Evolutionary conservation across 2,113 vertebrate species (phyloP).

Genomic region (Trematocara stigmaticum): DNA sequence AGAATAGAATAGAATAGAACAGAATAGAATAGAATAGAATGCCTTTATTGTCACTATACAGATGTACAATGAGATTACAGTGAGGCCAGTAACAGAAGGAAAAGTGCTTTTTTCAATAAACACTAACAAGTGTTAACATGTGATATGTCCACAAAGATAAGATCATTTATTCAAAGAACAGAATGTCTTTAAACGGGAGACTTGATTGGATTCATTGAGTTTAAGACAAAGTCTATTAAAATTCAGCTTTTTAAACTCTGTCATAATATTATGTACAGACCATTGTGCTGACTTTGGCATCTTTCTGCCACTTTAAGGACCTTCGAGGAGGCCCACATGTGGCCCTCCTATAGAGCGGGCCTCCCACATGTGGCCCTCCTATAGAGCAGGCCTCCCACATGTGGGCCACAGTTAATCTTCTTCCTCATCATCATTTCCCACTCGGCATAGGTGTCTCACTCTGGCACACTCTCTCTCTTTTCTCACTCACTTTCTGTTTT

Average conservation of each 20-base stretch:
- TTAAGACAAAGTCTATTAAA: neutral
- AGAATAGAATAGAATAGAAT: too few relatives aligned
- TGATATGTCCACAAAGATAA: neutral
- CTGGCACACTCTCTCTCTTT: neutral
- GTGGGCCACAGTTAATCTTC: neutral
- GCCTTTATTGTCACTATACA: neutral
- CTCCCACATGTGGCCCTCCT: neutral
- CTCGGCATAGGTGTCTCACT: neutral
- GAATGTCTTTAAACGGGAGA: neutral
- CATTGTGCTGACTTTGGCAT: neutral
- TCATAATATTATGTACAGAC: neutral
- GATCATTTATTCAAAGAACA: neutral
- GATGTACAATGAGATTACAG: neutral
- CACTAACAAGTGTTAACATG: neutral
- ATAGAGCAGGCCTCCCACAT: neutral
- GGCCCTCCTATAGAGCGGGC: neutral
- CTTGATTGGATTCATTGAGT: neutral
- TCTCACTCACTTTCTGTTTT: neutral
- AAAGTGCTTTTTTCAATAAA: neutral
- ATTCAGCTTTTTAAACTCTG: neutral
- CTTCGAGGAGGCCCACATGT: neutral
- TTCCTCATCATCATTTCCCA: neutral
- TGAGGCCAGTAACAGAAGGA: neutral
- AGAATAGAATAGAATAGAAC: neutral
- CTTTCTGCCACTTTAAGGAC: neutral